Evolutionary conservation across 2,888 invertebrate genomes (phyloP), one percentile per base, ranked within the genome.

Genomic region (Xestia xanthographa): DNA sequence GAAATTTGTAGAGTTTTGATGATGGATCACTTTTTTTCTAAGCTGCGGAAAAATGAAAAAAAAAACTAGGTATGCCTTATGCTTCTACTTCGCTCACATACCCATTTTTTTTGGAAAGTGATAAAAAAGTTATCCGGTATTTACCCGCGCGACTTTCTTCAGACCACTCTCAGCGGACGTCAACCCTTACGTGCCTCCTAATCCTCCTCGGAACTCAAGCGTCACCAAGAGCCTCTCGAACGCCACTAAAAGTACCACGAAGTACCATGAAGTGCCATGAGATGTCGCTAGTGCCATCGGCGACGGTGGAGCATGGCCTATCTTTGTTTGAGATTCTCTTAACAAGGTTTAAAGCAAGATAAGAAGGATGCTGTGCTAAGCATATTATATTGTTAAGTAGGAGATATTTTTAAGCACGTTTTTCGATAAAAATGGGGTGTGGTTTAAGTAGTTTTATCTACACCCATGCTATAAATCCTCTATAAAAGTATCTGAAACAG

Each of bases 391-490:
- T 85, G 41, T 72, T 17, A 38, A 41, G 11, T 14, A 8, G 17
- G 14, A 71, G 34, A 74, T 82, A 58, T 79, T 50, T 45, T 84
- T 48, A 41, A 82, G 81, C 81, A 82, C 85, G 85, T 84, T 80
- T 84, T 50, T 20, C 22, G 60, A 81, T 83, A 75, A 82, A 69
- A 45, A 50, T 34, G 14, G 11, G 22, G 50, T 22, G 41, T 41
- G 62, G 4, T 38, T 43, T 14, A 56, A 17, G 17, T n/a, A 60
- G 43, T 43, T 62, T 48, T 26, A n/a, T n/a, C n/a, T n/a, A n/a
- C n/a, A n/a, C n/a, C n/a, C n/a, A n/a, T n/a, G n/a, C n/a, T n/a
- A n/a, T n/a, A n/a, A n/a, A n/a, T n/a, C n/a, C n/a, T n/a, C n/a
- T n/a, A n/a, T n/a, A n/a, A n/a, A n/a, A n/a, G n/a, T n/a, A n/a